A percentile compares a stretch with the other conserved stretches of the same genome.
These are phyloP conservation scores for Geotrypetes seraphini DNA, from an alignment of 2,797 vertebrate species.

Conservation along the genomic window DNA sequence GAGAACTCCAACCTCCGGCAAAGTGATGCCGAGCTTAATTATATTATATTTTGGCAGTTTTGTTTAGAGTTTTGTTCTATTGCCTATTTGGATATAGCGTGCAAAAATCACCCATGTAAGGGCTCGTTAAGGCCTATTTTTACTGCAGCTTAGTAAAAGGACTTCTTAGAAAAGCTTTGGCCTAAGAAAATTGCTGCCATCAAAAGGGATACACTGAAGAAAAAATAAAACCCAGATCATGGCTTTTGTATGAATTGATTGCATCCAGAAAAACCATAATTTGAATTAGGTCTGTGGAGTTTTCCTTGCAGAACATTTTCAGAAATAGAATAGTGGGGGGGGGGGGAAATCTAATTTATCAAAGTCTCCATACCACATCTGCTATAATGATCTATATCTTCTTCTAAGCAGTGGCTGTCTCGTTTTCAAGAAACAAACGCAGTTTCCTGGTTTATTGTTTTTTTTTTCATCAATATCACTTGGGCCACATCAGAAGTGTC, in stretches of 20 bases:
- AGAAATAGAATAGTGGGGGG: not conserved
- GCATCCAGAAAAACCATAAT: too few species aligned
- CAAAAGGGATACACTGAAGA: not conserved
- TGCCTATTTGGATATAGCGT: too few species aligned
- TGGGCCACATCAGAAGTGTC: constrained; percentile 23
- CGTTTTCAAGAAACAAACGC: constrained; percentile 40
- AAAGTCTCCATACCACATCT: constrained; percentile 28
- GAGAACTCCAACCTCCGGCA: too few species aligned
- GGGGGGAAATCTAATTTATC: constrained; percentile 24
- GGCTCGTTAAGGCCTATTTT: too few species aligned
- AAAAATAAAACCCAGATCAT: not conserved
- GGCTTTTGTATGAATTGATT: not conserved
- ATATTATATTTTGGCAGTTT: too few species aligned
- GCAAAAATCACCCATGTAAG: too few species aligned
- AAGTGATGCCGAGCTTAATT: too few species aligned
- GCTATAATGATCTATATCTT: constrained; percentile 34
- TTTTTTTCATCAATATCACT: constrained; percentile 24
- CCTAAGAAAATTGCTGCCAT: not conserved
- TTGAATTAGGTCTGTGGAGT: constrained; percentile 5
- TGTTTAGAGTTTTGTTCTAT: too few species aligned
- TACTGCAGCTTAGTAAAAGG: too few species aligned
- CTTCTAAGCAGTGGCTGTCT: constrained; percentile 17
- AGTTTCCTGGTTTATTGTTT: constrained; percentile 44
- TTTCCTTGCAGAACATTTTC: constrained; percentile 15
- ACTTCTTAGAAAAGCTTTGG: too few species aligned